These are phyloP conservation scores for Podarcis siculus DNA, from an alignment of 2,797 vertebrate species.

Conservation along the genomic window DNA sequence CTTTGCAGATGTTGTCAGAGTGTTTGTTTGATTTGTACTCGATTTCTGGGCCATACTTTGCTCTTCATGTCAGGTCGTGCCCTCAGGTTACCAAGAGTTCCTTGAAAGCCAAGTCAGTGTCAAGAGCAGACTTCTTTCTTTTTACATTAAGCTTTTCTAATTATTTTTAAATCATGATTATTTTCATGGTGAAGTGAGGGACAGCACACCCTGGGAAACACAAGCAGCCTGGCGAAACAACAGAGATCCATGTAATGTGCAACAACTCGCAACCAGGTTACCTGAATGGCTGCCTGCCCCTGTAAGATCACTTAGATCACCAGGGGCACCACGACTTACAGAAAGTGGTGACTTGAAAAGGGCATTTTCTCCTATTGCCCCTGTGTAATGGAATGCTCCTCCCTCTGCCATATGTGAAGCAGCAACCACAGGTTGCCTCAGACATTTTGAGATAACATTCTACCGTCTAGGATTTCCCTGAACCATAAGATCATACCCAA, in stretches of 20 bases:
- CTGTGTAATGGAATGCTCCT: too few relatives aligned
- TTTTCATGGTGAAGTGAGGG: conserved; percentile 6
- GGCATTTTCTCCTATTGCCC: too few relatives aligned
- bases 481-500: too few relatives aligned
- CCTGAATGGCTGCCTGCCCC: too few relatives aligned
- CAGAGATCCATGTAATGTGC: not conserved
- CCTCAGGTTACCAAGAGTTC: conserved; percentile 16
- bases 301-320: too few relatives aligned
- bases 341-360: too few relatives aligned
- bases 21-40: conserved; percentile 41
- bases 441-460: too few relatives aligned
- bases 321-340: too few relatives aligned
- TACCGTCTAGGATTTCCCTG: too few relatives aligned
- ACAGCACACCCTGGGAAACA: not conserved
- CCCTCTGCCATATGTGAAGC: too few relatives aligned
- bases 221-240: not conserved
- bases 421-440: too few relatives aligned
- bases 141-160: conserved; percentile 8
- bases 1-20: conserved; percentile 23
- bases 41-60: conserved; percentile 28
- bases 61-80: conserved; percentile 30
- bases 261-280: too few relatives aligned
- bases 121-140: conserved; percentile 4
- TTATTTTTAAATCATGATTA: conserved; percentile 16
- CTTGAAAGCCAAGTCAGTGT: conserved; percentile 13